Conservation (phyloP, 2,797 vertebrate genomes). For the Morus bassanus region DNA sequence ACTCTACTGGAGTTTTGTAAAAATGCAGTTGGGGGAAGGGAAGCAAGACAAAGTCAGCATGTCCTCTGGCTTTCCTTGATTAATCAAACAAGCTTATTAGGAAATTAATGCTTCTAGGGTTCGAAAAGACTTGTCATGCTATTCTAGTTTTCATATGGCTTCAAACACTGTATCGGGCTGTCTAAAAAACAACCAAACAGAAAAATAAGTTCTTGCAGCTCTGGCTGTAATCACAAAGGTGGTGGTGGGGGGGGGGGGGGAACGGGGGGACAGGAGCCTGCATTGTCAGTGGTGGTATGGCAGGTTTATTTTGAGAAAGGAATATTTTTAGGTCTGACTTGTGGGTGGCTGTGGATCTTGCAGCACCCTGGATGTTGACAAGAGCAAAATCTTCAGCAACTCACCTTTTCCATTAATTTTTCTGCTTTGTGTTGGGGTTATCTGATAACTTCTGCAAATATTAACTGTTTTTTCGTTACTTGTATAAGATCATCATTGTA, state of each 20-base stretch:
- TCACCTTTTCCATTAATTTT: not conserved
- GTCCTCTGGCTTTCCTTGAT: not conserved
- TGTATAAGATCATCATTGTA: not conserved
- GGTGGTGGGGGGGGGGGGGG: not conserved
- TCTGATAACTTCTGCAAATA: not conserved
- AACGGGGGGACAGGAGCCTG: not conserved
- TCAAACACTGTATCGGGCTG: not conserved
- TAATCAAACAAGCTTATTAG: not conserved
- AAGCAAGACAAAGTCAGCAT: not conserved
- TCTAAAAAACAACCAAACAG: not conserved
- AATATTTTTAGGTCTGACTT: not conserved
- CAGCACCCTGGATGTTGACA: not conserved
- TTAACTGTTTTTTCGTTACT: not conserved
- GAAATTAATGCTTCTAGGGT: not conserved
- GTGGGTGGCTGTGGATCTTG: not conserved
- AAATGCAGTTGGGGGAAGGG: slow-evolving; percentile 1
- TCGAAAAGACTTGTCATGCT: not conserved
- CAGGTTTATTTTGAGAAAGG: not conserved
- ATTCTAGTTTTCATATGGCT: not conserved
- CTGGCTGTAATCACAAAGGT: not conserved
- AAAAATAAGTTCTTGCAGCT: not conserved
- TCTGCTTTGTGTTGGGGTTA: not conserved
- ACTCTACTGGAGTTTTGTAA: slow-evolving; percentile 7
- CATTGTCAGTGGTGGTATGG: not conserved
- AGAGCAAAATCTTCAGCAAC: not conserved